phyloP scores from a whole-genome alignment of 2,888 invertebrate species.

The Itoplectis maculator region DNA sequence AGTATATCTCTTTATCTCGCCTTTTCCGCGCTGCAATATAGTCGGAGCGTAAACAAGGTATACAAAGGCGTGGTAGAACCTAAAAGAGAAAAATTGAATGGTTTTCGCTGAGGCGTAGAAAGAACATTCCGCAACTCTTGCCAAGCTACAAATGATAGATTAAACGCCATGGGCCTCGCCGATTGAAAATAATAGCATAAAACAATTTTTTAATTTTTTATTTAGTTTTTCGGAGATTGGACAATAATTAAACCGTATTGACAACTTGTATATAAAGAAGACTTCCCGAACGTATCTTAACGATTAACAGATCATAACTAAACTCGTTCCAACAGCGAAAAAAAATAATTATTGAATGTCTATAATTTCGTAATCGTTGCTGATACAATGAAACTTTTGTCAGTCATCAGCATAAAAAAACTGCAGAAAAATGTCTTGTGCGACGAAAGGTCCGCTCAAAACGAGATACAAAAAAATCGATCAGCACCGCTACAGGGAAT shows the following conservation, averaged over 20 bases:
- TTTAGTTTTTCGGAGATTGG: slow-evolving; percentile 58
- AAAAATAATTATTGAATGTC: slow-evolving; percentile 41
- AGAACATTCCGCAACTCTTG: slow-evolving; percentile 8
- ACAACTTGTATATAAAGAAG: slow-evolving; percentile 35
- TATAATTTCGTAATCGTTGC: slow-evolving; percentile 17
- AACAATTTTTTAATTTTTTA: too few species aligned
- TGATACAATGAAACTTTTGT: slow-evolving; percentile 45
- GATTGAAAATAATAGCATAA: too few species aligned
- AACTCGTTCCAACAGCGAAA: slow-evolving; percentile 36
- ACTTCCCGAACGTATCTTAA: slow-evolving; percentile 33
- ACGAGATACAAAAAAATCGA: slow-evolving; percentile 47
- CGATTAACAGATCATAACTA: slow-evolving; percentile 23
- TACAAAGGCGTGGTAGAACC: too few species aligned
- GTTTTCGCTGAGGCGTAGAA: background rate
- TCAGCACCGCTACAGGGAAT: slow-evolving; percentile 63
- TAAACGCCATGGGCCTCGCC: too few species aligned
- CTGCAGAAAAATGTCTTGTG: slow-evolving; percentile 29
- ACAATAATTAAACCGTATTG: slow-evolving; percentile 5
- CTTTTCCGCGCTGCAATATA: background rate
- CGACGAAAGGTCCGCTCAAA: slow-evolving; percentile 27
- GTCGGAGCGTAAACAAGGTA: background rate
- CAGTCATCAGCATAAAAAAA: slow-evolving; percentile 5
- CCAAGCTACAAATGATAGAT: slow-evolving; percentile 27
- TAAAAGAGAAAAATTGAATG: slow-evolving; percentile 3
- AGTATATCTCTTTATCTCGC: background rate